phyloP scores from a whole-genome alignment of 2,888 invertebrate genomes.

The Lordiphosa andalusiaca region DNA sequence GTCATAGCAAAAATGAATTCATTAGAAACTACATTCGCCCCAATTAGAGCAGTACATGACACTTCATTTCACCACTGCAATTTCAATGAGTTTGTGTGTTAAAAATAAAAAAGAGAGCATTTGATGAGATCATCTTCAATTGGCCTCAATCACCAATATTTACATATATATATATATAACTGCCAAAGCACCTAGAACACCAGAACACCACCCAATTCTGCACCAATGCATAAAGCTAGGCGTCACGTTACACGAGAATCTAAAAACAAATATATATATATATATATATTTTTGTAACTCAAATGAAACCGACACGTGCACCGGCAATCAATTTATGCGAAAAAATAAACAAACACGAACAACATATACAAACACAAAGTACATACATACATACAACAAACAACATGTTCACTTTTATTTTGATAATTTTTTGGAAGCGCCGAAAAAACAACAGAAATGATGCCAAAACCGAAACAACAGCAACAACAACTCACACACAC shows the following conservation, averaged over 20 bases:
- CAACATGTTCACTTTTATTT: constrained; percentile 22
- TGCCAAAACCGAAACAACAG: constrained; percentile 38
- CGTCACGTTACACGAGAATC: constrained; percentile 37
- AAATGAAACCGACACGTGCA: constrained; percentile 34
- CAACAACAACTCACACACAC: too few species aligned
- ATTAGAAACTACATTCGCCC: too few species aligned
- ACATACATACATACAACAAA: constrained; percentile 6
- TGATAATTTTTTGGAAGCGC: constrained; percentile 14
- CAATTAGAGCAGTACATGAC: too few species aligned
- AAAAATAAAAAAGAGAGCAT: too few species aligned
- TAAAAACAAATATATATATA: constrained; percentile 6
- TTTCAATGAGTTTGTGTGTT: too few species aligned
- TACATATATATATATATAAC: too few species aligned
- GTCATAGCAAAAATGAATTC: too few species aligned
- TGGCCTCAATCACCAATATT: too few species aligned
- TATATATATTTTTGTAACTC: constrained; percentile 22
- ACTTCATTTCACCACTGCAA: too few species aligned
- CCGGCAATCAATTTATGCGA: constrained; percentile 59
- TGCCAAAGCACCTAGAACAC: too few species aligned
- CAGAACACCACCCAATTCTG: neutral
- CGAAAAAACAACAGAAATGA: constrained; percentile 36
- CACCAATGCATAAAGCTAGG: constrained; percentile 19
- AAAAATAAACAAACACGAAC: constrained; percentile 37
- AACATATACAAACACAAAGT: constrained; percentile 15
- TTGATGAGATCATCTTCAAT: too few species aligned